These are phyloP conservation scores for Prunella strophiata DNA, from an alignment of 2,797 vertebrate genomes.

Conservation along the genomic window DNA sequence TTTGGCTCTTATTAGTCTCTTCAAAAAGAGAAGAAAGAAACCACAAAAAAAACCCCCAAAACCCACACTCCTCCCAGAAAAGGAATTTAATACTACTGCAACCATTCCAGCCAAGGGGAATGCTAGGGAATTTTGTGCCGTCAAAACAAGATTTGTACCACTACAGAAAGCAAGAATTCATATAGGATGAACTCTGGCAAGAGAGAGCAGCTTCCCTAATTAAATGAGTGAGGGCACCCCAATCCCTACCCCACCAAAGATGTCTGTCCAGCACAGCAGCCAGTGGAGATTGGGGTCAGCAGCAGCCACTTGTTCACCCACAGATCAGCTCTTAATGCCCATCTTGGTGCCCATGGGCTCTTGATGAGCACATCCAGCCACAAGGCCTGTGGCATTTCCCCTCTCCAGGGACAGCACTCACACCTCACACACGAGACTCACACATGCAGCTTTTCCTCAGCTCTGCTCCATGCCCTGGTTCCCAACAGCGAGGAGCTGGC, in stretches of 20 bases:
- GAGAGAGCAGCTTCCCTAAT: not conserved
- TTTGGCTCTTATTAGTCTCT: not conserved
- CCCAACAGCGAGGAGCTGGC: not conserved
- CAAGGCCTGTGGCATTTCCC: not conserved
- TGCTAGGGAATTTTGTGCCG: not conserved
- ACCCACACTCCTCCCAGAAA: not conserved
- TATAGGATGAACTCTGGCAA: not conserved
- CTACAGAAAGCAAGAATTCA: not conserved
- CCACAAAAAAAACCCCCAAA: too few species aligned
- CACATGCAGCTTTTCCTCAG: fast-evolving
- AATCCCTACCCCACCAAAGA: not conserved
- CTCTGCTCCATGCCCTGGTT: fast-evolving
- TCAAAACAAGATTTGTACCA: not conserved
- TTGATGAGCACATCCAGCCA: not conserved
- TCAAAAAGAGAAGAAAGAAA: not conserved
- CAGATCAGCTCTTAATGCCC: fast-evolving
- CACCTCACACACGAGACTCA: fast-evolving
- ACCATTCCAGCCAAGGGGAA: not conserved
- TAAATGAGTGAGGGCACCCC: not conserved
- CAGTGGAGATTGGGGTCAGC: not conserved
- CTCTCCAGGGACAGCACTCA: not conserved
- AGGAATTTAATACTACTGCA: not conserved
- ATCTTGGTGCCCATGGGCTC: not conserved
- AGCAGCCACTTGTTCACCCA: not conserved
- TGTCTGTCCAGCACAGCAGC: not conserved